These are phyloP conservation scores for Raja brachyura DNA, from an alignment of 2,113 vertebrate species.

Conservation along the genomic window DNA sequence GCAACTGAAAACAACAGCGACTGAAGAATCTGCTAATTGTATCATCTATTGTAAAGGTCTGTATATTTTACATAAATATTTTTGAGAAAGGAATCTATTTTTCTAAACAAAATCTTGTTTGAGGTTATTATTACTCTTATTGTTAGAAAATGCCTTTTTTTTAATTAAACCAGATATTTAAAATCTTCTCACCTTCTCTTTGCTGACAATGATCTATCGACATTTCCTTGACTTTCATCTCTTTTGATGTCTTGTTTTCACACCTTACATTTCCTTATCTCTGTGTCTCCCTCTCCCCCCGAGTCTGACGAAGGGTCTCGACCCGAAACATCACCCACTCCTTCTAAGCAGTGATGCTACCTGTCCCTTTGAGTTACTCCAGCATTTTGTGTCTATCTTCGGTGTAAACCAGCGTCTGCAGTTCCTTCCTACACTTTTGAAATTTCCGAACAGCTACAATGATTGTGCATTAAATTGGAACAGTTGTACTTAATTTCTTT, in stretches of 20 bases:
- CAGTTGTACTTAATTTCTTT: background rate
- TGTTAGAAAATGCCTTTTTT: background rate
- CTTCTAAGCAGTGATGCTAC: too few species aligned
- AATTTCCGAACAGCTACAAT: background rate
- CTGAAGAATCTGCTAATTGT: conserved; percentile 59
- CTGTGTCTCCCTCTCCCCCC: too few species aligned
- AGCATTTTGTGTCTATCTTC: too few species aligned
- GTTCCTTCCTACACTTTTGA: background rate
- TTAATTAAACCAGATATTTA: background rate
- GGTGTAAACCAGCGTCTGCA: too few species aligned
- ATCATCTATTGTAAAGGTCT: conserved; percentile 77
- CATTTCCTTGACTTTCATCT: too few species aligned
- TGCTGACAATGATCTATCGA: too few species aligned
- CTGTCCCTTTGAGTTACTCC: too few species aligned
- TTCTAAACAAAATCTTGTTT: background rate
- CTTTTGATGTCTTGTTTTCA: too few species aligned
- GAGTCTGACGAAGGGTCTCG: too few species aligned
- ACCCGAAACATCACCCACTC: too few species aligned
- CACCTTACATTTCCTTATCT: too few species aligned
- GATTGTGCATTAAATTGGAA: background rate
- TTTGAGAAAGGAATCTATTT: background rate
- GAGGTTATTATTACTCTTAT: background rate
- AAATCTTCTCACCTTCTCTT: too few species aligned
- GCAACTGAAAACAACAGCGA: conserved; percentile 59
- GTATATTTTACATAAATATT: conserved; percentile 40